phyloP scores from a whole-genome alignment of 2,797 vertebrate genomes.

The Capromys pilorides region DNA sequence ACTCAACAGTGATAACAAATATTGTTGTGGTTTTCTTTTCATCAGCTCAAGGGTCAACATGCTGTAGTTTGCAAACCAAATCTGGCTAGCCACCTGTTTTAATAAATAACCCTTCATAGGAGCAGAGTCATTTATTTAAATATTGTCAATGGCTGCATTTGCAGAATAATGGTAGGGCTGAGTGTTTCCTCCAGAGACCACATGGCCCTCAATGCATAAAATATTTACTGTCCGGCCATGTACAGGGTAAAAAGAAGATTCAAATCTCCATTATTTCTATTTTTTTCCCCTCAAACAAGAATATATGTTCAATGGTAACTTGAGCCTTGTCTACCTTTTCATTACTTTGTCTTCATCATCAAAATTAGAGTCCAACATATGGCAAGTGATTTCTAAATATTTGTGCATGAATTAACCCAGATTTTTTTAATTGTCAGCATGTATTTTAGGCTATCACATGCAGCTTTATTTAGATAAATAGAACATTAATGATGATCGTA shows the following conservation, averaged over 20 bases:
- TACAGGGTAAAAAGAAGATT: background rate
- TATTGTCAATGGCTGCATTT: slow-evolving; percentile 14
- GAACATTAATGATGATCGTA: background rate
- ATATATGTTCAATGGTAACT: background rate
- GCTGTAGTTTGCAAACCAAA: background rate
- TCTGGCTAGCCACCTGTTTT: slow-evolving; percentile 16
- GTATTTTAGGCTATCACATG: background rate
- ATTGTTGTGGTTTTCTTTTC: background rate
- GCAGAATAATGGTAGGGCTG: background rate
- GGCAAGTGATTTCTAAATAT: background rate
- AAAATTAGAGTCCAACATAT: slow-evolving; percentile 16
- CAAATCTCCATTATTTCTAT: background rate
- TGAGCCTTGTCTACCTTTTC: background rate
- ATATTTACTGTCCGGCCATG: slow-evolving; percentile 45
- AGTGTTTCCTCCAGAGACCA: background rate
- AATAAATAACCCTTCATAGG: slow-evolving; percentile 20
- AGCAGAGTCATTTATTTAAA: slow-evolving; percentile 26
- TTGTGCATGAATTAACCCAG: background rate
- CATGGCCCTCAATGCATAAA: slow-evolving; percentile 11
- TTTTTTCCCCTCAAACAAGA: slow-evolving; percentile 9
- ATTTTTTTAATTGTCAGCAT: background rate
- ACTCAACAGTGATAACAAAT: background rate
- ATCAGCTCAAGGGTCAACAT: background rate
- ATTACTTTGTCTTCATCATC: background rate
- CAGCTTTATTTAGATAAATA: background rate